Percentiles rank a stretch among this genome's conserved stretches.
phyloP scores from a whole-genome alignment of 1,140 invertebrate species.

The Zaprionus kolodkinae region DNA sequence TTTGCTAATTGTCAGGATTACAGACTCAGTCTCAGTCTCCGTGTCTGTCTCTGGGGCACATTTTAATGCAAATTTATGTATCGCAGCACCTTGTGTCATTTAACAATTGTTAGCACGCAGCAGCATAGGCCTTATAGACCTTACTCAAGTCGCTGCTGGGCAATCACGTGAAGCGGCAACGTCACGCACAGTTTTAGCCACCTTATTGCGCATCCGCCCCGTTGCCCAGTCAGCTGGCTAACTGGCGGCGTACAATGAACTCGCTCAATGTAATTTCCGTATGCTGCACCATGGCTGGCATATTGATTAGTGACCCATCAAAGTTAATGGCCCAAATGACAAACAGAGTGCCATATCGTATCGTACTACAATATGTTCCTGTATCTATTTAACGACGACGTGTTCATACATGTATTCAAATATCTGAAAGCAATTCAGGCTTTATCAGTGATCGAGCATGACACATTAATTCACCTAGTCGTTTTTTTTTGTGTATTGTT shows the following conservation, averaged over 20 bases:
- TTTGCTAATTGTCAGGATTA: slow-evolving; percentile 2
- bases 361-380: background rate
- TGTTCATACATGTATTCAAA: background rate
- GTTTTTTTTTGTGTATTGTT: background rate
- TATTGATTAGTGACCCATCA: slow-evolving; percentile 45
- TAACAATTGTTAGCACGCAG: slow-evolving; percentile 37
- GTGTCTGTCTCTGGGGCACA: background rate
- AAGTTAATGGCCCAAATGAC: slow-evolving; percentile 35
- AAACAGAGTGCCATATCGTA: slow-evolving; percentile 10
- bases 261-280: slow-evolving; percentile 55
- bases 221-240: slow-evolving; percentile 22
- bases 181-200: slow-evolving; percentile 27
- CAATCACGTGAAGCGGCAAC: slow-evolving; percentile 51
- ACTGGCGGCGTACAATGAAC: slow-evolving; percentile 69
- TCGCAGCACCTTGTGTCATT: slow-evolving; percentile 41
- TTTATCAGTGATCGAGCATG: background rate
- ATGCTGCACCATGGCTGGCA: slow-evolving; percentile 31
- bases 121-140: slow-evolving; percentile 40
- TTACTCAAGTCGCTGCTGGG: slow-evolving; percentile 4
- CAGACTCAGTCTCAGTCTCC: background rate
- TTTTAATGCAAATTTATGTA: slow-evolving; percentile 37
- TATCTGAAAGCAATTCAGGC: background rate
- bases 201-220: slow-evolving; percentile 65
- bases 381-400: background rate
- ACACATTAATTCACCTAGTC: slow-evolving; percentile 10